Evolutionary conservation across 2,888 invertebrate genomes (phyloP), one percentile per base, ranked within the genome.

Genomic region (Encarsia formosa): DNA sequence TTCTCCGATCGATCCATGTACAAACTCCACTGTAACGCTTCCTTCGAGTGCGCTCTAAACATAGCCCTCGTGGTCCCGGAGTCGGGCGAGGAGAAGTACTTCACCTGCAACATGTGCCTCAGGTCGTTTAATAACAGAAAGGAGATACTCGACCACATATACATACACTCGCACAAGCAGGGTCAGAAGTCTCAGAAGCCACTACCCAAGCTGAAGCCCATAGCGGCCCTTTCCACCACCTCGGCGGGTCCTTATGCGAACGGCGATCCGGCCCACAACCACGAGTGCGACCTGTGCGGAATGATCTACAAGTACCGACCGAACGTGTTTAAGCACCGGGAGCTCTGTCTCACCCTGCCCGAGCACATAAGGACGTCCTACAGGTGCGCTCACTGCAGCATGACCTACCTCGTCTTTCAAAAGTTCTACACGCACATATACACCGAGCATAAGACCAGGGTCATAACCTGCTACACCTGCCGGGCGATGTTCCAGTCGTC

Each of bases 11-110:
- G 71, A 9, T 61, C 68, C 0, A 63, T 68, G 49, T 74, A 73
- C 42, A 72, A 74, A 8, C 24, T 65, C 1, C 73, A 73, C 39
- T 73, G 74, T 42, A 65, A 63, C 13, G 69, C 65, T 0, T 73
- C 73, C 1, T 72, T 71, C 8, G 81, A 81, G 52, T 82, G 82
- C 57, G 81, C 81, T 1, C 80, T 81, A 62, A 78, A 80, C 57
- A 80, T 74, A 8, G 74, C 74, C 3, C 54, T 69, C 1, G 73
- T 74, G 0, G 56, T 69, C 3, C 74, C 74, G 0, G 68, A 66
- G 35, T 62, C 64, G 9, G 73, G 73, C 1, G 58, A 59, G 3
- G 73, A 74, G 24, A 69, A 68, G 35, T 73, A 72, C 31, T 74
- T 74, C 47, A 73, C 73, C 0, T 74, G 74, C 37, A 74, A 73